Evolutionary conservation across 37 sponge, comb jelly and placozoan species (phyloP).

Genomic region (Halichondria panicea): DNA sequence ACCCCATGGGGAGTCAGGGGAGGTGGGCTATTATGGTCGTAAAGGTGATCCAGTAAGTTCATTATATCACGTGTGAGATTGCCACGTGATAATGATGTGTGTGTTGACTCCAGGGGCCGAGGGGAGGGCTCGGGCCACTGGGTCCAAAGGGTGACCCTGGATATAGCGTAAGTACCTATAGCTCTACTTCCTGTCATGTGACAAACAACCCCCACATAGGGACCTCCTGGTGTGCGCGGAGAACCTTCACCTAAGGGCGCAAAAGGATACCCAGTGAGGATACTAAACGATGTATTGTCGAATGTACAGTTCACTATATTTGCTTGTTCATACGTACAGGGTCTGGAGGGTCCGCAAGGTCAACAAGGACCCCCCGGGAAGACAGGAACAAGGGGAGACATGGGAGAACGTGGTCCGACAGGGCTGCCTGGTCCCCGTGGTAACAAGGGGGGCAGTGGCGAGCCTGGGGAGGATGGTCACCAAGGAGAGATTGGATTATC

Average conservation of each 20-base stretch:
- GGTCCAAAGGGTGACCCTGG: no score
- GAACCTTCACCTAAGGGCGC: slow-evolving; percentile 17
- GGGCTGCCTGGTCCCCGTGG: slow-evolving; percentile 12
- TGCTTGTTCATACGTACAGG: slow-evolving; percentile 1
- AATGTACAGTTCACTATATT: not conserved
- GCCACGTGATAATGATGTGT: no score
- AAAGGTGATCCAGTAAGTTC: no score
- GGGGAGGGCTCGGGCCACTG: no score
- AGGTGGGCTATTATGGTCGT: no score
- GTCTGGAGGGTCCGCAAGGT: slow-evolving; percentile 30
- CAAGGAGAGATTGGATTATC: slow-evolving; percentile 14
- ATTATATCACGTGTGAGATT: no score
- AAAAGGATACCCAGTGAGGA: not conserved
- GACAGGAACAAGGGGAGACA: not conserved
- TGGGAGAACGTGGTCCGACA: not conserved
- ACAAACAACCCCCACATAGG: no score
- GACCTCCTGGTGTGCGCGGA: slow-evolving; percentile 10
- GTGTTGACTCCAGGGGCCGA: no score
- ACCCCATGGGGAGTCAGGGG: no score
- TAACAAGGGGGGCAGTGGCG: slow-evolving; percentile 9
- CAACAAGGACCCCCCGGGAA: slow-evolving; percentile 11
- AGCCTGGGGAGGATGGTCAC: slow-evolving; percentile 14
- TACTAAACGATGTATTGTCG: not conserved
- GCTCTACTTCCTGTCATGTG: no score
- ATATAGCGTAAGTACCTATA: no score